Conservation (phyloP, 2,888 invertebrate genomes). For the Xylota sylvarum region DNA sequence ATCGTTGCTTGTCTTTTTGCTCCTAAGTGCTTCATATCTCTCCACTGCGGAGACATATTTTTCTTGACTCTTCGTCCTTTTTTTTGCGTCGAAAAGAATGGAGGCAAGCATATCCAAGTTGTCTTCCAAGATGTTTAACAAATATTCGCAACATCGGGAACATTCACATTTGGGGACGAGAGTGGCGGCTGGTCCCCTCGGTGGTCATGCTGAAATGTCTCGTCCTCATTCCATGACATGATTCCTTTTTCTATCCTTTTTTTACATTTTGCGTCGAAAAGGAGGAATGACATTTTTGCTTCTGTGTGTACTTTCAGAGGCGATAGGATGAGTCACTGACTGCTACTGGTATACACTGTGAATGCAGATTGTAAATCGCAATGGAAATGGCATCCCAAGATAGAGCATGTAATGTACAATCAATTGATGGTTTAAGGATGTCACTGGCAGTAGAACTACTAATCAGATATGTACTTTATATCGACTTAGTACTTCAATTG, state of each 20-base stretch:
- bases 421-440: constrained; percentile 51
- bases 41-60: constrained; percentile 67
- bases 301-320: constrained; percentile 32
- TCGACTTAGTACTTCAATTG: too few species aligned
- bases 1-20: constrained; percentile 21
- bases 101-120: constrained; percentile 70
- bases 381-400: constrained; percentile 49
- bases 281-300: constrained; percentile 66
- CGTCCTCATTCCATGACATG: constrained; percentile 30
- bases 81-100: constrained; percentile 28
- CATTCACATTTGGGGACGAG: constrained; percentile 46
- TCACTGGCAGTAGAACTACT: background rate
- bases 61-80: constrained; percentile 18
- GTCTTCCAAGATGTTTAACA: constrained; percentile 75
- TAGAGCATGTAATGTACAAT: constrained; percentile 49
- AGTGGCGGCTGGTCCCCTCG: constrained; percentile 47
- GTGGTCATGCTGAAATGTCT: constrained; percentile 43
- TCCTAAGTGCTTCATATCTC: constrained; percentile 56
- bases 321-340: constrained; percentile 72
- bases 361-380: constrained; percentile 40
- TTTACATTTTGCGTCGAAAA: constrained; percentile 9
- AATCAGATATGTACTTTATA: too few species aligned
- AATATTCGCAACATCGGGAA: constrained; percentile 65
- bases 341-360: constrained; percentile 22
- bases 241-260: background rate